Conservation (phyloP, 2,113 vertebrate species). For the Scatophagus argus region DNA sequence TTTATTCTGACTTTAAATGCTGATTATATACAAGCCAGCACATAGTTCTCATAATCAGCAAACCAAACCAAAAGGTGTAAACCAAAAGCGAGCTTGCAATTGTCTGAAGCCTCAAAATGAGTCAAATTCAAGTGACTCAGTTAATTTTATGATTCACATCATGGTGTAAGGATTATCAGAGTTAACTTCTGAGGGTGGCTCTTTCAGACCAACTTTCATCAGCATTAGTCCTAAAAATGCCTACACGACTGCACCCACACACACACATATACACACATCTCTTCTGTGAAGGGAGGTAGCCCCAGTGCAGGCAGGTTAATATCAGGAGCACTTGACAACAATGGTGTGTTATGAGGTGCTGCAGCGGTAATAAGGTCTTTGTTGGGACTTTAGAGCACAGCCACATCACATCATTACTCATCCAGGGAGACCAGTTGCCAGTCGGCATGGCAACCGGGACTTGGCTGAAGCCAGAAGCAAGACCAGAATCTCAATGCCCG, state of each 20-base stretch:
- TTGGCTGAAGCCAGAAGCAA: constrained; percentile 83
- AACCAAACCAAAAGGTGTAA: not conserved
- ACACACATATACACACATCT: constrained; percentile 44
- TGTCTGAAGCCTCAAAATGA: not conserved
- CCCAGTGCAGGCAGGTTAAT: constrained; percentile 84
- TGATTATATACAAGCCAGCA: not conserved
- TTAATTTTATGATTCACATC: constrained; percentile 13
- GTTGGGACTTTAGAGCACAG: constrained; percentile 85
- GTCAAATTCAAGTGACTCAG: not conserved
- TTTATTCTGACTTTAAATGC: not conserved
- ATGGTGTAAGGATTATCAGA: not conserved
- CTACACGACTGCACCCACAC: constrained; percentile 36
- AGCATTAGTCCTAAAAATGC: constrained; percentile 32
- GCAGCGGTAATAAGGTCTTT: constrained; percentile 88
- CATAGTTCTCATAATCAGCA: not conserved
- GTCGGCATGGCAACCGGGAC: constrained; percentile 85
- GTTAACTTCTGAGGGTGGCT: constrained; percentile 35
- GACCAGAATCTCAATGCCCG: constrained; percentile 86
- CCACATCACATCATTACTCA: constrained; percentile 88
- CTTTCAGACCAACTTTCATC: constrained; percentile 59
- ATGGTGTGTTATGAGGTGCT: constrained; percentile 85
- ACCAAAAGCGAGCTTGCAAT: not conserved
- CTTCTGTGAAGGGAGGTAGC: constrained; percentile 70
- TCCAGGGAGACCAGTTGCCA: constrained; percentile 85
- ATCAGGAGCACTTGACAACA: constrained; percentile 87